A percentile compares a stretch with the other conserved stretches of the same genome.
phyloP scores from a whole-genome alignment of 2,113 vertebrate genomes.

The Hyaena hyaena region DNA sequence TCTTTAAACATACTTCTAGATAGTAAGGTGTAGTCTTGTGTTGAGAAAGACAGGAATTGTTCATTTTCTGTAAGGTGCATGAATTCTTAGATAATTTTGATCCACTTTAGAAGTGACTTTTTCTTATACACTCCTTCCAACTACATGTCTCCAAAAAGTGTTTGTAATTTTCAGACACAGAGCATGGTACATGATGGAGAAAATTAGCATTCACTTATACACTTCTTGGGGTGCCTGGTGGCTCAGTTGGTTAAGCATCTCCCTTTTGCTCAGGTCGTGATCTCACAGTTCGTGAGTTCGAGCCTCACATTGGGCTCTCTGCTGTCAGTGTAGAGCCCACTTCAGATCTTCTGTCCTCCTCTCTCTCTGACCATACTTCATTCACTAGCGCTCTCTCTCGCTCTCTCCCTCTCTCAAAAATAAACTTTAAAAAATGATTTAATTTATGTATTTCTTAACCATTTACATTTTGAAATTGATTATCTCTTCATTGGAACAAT shows the following conservation, averaged over 20 bases:
- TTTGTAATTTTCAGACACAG: background rate
- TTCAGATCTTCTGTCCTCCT: too few species aligned
- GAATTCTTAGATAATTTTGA: constrained; percentile 4
- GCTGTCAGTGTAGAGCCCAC: too few species aligned
- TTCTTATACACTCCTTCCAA: background rate
- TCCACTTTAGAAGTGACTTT: background rate
- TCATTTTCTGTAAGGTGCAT: background rate
- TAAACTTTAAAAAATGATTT: background rate
- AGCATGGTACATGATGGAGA: background rate
- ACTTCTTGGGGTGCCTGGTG: background rate
- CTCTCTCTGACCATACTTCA: too few species aligned
- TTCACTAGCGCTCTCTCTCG: too few species aligned
- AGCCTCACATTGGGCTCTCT: too few species aligned
- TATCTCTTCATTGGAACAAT: background rate
- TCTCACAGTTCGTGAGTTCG: too few species aligned
- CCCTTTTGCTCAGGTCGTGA: too few species aligned
- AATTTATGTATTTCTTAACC: background rate
- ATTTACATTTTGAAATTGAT: constrained; percentile 47
- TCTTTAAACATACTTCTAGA: constrained; percentile 11
- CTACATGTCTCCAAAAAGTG: background rate
- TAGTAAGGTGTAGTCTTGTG: background rate
- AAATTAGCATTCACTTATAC: constrained; percentile 22
- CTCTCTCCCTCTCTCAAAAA: too few species aligned
- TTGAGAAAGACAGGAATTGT: background rate
- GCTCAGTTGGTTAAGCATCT: too few species aligned